A percentile compares a stretch with the other conserved stretches of the same genome.
Conservation (phyloP, 1,140 invertebrate species). For the Rhopalosiphum padi region DNA sequence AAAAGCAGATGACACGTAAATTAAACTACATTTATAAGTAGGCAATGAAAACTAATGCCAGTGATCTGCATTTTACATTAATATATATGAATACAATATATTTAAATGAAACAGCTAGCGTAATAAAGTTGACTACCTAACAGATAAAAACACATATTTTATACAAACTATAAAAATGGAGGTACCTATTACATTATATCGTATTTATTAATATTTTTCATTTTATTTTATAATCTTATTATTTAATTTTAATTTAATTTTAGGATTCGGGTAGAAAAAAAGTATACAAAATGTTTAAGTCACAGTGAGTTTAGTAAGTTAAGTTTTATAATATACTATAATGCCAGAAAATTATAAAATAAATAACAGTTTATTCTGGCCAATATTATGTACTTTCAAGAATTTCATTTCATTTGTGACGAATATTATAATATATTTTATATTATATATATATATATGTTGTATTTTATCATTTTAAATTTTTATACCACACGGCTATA, state of each 20-base stretch:
- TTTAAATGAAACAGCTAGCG: neutral
- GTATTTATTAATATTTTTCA: constrained; percentile 1
- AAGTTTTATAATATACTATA: neutral
- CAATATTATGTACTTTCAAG: neutral
- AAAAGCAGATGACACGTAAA: neutral
- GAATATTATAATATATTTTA: neutral
- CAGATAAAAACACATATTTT: neutral
- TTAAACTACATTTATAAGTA: neutral
- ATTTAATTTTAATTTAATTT: constrained; percentile 10
- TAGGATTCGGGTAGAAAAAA: neutral
- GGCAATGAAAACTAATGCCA: neutral
- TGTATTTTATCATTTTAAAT: neutral
- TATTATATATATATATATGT: neutral
- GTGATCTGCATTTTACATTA: neutral
- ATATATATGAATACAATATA: neutral
- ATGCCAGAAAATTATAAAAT: neutral
- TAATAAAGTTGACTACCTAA: neutral
- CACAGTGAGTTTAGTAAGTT: neutral
- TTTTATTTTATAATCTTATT: neutral
- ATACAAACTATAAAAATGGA: neutral
- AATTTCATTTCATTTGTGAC: neutral
- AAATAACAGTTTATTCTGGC: neutral
- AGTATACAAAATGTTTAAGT: neutral
- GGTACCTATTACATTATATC: neutral
- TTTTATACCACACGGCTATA: neutral